Evolutionary conservation across 2,797 vertebrate genomes (phyloP).

Genomic region (Chiroxiphia lanceolata): DNA sequence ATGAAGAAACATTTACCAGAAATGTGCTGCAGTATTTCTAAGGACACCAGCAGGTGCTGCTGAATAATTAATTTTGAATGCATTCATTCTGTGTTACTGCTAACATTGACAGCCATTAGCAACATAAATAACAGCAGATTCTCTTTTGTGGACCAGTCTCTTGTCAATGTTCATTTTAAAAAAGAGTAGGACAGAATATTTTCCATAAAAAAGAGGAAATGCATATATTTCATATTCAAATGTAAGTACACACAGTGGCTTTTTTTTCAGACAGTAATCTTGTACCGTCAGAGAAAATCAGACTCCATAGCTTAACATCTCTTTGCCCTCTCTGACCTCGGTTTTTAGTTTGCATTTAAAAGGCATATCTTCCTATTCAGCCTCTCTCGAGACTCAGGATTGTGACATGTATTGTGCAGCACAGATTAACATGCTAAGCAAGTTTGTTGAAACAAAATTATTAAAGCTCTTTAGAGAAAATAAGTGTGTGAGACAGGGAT

Average conservation of each 20-base stretch:
- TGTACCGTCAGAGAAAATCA: neutral
- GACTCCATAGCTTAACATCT: neutral
- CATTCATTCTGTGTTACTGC: neutral
- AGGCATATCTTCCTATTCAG: neutral
- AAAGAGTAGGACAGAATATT: neutral
- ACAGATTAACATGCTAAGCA: neutral
- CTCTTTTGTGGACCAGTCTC: neutral
- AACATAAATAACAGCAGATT: constrained; percentile 2
- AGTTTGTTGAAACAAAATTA: neutral
- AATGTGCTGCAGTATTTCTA: neutral
- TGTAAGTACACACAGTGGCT: neutral
- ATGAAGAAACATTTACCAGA: constrained; percentile 12
- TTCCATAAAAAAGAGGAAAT: neutral
- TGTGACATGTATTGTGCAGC: neutral
- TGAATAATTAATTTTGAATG: constrained; percentile 46
- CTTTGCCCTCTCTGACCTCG: neutral
- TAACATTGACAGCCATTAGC: constrained; percentile 4
- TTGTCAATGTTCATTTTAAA: neutral
- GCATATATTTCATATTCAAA: neutral
- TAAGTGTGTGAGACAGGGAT: neutral
- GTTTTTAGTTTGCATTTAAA: neutral
- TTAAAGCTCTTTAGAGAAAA: neutral
- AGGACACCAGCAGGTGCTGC: constrained; percentile 23
- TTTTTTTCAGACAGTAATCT: neutral
- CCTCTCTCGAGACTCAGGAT: neutral